Evolutionary conservation across 2,113 vertebrate genomes (phyloP).

Genomic region (Heterotilapia buettikoferi): DNA sequence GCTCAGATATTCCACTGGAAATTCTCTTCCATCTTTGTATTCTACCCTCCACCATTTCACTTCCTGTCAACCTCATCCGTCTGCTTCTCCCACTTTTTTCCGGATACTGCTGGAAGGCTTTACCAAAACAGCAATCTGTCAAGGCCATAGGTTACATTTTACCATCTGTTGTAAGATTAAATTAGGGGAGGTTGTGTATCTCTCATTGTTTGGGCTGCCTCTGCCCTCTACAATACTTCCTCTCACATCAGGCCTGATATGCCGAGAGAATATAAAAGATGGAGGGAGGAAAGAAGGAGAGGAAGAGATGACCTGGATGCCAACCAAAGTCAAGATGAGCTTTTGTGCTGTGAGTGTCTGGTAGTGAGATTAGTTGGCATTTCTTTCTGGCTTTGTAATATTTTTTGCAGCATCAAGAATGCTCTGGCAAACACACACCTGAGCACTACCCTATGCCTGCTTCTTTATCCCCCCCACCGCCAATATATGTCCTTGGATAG

Average conservation of each 20-base stretch:
- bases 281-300: neutral
- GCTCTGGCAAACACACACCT: neutral
- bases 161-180: constrained; percentile 71
- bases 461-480: neutral
- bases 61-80: constrained; percentile 24
- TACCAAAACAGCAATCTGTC: constrained; percentile 73
- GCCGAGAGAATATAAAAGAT: constrained; percentile 2
- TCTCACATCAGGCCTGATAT: constrained; percentile 30
- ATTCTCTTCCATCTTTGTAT: constrained; percentile 3
- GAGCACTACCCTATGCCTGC: neutral
- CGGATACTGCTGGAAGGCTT: constrained; percentile 59
- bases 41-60: neutral
- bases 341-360: constrained; percentile 10
- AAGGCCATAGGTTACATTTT: constrained; percentile 69
- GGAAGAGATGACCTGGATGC: constrained; percentile 29
- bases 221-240: constrained; percentile 44
- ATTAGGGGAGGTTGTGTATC: constrained; percentile 58
- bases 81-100: constrained; percentile 20
- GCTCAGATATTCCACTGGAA: neutral
- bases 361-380: constrained; percentile 35
- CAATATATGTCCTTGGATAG: neutral
- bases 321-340: constrained; percentile 37
- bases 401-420: neutral
- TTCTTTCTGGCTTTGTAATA: neutral
- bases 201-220: constrained; percentile 62